Evolutionary conservation across 2,888 invertebrate genomes (phyloP).

Genomic region (Calliopum simillimum): DNA sequence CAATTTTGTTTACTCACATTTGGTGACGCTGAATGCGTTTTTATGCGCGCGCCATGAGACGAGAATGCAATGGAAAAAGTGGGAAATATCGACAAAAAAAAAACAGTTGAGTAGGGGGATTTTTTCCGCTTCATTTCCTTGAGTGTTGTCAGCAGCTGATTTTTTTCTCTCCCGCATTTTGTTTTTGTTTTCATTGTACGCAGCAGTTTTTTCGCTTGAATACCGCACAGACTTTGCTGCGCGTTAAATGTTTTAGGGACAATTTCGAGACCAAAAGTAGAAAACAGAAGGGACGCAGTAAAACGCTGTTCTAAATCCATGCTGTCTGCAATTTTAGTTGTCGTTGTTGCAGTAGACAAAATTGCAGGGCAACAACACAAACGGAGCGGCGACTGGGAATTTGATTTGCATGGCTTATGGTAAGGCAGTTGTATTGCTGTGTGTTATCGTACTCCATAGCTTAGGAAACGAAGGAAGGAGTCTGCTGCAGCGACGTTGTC

Average conservation of each 20-base stretch:
- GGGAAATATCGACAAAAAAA: not conserved
- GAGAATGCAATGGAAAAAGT: not conserved
- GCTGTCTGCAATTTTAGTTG: too few relatives aligned
- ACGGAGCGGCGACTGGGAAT: too few relatives aligned
- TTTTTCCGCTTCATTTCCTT: constrained; percentile 31
- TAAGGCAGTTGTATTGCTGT: too few relatives aligned
- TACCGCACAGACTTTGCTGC: not conserved
- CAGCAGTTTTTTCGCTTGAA: not conserved
- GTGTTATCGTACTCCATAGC: too few relatives aligned
- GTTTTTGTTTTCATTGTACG: not conserved
- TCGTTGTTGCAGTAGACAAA: too few relatives aligned
- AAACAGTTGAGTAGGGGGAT: not conserved
- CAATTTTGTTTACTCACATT: constrained; percentile 23
- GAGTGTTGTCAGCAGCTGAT: constrained; percentile 31
- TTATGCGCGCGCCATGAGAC: not conserved
- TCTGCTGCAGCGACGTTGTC: too few relatives aligned
- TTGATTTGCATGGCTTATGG: too few relatives aligned
- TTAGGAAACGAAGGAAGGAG: too few relatives aligned
- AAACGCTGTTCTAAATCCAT: not conserved
- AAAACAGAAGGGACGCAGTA: not conserved
- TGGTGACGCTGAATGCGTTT: constrained; percentile 19
- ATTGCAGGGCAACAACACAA: too few relatives aligned
- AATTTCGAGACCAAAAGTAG: not conserved
- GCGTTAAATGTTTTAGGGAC: not conserved
- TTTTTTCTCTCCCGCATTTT: constrained; percentile 4